Base-by-base conservation (phyloP, 2,113 vertebrate species). In the Oryzias melastigma region DNA sequence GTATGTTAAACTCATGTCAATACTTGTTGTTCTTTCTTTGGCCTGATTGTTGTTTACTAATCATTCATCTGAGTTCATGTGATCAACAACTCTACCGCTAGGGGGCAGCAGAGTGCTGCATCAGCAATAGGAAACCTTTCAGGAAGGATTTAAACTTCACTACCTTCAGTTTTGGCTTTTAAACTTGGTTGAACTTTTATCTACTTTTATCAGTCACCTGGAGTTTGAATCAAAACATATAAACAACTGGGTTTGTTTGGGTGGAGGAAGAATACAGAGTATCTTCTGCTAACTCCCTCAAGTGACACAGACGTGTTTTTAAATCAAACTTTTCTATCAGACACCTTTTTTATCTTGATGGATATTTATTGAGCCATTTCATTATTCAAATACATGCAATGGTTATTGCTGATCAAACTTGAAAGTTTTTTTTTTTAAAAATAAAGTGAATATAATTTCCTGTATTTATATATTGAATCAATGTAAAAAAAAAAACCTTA, bases 261-360 rank as follows among this genome's bases (percentile, higher is more conserved):
- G 47, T 49, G 65, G 73, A 70, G 55, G 16, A 52, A 72, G 78
- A 77, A 76, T 82, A 64, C 58, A 71, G 78, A 50, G 58, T 20
- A 56, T 53, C 73, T 89, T 62, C 69, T 70, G 73, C 70, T 86
- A 84, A 85, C 84, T 88, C 89, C 68, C 56, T 70, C 42, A 85
- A 74, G 61, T 75, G 85, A 86, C 84, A 82, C 81, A 77, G 83
- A 83, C 88, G 85, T 90, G 89, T 62, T 81, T 71, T 59, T 60
- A 71, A 88, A 79, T 60, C 58, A 51, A 10, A 52, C 54, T 54
- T 73, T 78, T 75, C 64, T 62, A 62, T 66, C 62, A 77, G 22
- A 67, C 54, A 55, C 43, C 42, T 58, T 69, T 57, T 40, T 35
- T 5, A 27, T 27, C 25, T 27, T 27, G 25, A 27, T 27, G 25